phyloP scores from a whole-genome alignment of 2,888 invertebrate species.

The Drosophila koepferae region DNA sequence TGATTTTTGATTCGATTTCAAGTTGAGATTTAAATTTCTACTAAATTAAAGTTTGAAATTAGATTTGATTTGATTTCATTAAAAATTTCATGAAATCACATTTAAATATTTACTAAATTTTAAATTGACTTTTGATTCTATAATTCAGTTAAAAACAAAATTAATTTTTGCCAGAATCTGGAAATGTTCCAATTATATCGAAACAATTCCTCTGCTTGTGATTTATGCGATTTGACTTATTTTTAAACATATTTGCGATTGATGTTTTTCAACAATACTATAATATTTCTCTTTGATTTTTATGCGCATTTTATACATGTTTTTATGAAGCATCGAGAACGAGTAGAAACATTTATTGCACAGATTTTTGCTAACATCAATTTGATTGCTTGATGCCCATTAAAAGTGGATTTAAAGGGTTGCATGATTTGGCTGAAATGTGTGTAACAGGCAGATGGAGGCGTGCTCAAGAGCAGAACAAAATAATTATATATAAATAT shows the following conservation, averaged over 20 bases:
- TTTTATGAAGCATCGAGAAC: neutral
- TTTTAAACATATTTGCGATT: slow-evolving; percentile 5
- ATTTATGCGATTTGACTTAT: neutral
- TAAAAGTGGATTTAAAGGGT: neutral
- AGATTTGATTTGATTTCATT: neutral
- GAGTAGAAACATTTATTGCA: neutral
- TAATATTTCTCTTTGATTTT: neutral
- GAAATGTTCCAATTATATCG: slow-evolving; percentile 1
- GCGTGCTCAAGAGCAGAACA: neutral
- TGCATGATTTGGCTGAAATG: no score
- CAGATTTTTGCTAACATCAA: neutral
- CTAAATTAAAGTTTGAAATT: no score
- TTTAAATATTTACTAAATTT: neutral
- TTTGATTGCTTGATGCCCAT: neutral
- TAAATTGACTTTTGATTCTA: neutral
- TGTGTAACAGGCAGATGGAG: no score
- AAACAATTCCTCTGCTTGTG: neutral
- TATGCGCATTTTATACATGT: neutral
- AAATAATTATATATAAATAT: no score
- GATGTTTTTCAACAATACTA: slow-evolving; percentile 1
- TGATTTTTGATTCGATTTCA: no score
- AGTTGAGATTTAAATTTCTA: no score
- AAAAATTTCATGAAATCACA: no score
- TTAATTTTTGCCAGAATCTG: neutral
- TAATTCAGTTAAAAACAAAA: no score